These are phyloP conservation scores for Oscheius onirici DNA, from an alignment of 2,888 invertebrate species.

Conservation along the genomic window DNA sequence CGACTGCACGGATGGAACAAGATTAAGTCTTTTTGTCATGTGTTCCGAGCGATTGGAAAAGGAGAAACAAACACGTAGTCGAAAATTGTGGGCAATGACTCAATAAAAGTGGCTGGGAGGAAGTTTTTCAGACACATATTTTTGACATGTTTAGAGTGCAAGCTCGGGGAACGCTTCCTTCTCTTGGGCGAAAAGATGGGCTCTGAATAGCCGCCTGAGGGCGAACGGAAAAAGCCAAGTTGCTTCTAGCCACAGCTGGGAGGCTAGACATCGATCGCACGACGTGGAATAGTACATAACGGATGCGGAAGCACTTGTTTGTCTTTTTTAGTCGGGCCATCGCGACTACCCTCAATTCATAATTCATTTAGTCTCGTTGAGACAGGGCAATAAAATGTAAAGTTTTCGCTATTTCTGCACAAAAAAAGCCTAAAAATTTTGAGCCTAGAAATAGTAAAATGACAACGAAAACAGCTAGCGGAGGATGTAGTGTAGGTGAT, in stretches of 20 bases:
- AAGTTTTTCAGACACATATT: slow-evolving; percentile 1
- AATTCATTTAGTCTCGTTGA: slow-evolving; percentile 16
- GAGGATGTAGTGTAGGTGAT: too few species aligned
- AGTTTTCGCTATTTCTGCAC: too few species aligned
- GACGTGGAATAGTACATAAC: slow-evolving; percentile 32
- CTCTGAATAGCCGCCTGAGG: not conserved
- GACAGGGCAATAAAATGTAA: too few species aligned
- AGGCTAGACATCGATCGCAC: slow-evolving; percentile 32
- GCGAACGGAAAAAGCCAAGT: slow-evolving; percentile 29
- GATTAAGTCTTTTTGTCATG: not conserved
- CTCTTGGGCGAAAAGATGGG: not conserved
- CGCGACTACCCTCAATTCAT: not conserved
- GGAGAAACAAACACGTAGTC: too few species aligned
- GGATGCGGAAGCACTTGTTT: slow-evolving; percentile 28
- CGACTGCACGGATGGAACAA: not conserved
- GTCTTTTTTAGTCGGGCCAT: slow-evolving; percentile 19
- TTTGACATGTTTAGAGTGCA: not conserved
- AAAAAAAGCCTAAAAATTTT: too few species aligned
- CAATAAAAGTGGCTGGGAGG: not conserved
- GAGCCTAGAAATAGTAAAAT: too few species aligned
- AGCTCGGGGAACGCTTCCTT: not conserved
- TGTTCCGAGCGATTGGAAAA: not conserved
- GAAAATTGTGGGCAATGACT: too few species aligned
- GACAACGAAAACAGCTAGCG: too few species aligned
- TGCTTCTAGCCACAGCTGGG: slow-evolving; percentile 28